Evolutionary conservation across 2,797 vertebrate genomes (phyloP).

Genomic region (Coracias cyanogaster): DNA sequence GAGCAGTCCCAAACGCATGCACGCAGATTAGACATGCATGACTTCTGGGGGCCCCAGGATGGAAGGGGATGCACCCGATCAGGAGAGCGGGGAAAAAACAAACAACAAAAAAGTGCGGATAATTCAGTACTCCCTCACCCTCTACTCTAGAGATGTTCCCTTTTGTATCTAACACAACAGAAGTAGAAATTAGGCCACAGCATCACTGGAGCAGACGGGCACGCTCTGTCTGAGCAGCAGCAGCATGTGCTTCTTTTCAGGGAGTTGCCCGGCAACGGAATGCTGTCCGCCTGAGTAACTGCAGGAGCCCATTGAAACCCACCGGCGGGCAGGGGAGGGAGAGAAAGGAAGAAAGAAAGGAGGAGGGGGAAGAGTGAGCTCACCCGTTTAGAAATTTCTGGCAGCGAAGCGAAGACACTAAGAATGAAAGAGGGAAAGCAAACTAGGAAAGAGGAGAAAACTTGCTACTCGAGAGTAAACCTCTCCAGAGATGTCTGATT

Average conservation of each 20-base stretch:
- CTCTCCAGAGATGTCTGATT: background rate
- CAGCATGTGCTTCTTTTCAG: slow-evolving; percentile 50
- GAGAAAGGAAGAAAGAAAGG: slow-evolving; percentile 45
- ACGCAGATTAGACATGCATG: slow-evolving; percentile 46
- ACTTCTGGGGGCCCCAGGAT: slow-evolving; percentile 42
- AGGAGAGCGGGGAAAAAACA: background rate
- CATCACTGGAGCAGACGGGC: slow-evolving; percentile 68
- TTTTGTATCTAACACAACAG: slow-evolving; percentile 71
- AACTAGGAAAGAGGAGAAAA: background rate
- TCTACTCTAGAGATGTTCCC: slow-evolving; percentile 57
- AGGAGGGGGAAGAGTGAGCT: slow-evolving; percentile 57
- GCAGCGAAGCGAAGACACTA: background rate
- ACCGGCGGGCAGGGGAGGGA: background rate
- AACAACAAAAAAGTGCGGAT: slow-evolving; percentile 29
- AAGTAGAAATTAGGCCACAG: slow-evolving; percentile 74
- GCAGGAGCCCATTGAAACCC: slow-evolving; percentile 63
- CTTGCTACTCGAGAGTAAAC: background rate
- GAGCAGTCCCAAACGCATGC: background rate
- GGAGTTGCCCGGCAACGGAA: slow-evolving; percentile 78
- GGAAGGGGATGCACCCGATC: background rate
- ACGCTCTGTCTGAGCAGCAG: slow-evolving; percentile 67
- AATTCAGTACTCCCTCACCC: slow-evolving; percentile 55
- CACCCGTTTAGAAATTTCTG: slow-evolving; percentile 59
- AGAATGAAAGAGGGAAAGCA: background rate
- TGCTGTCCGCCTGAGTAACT: slow-evolving; percentile 67